A percentile compares a stretch with the other conserved stretches of the same genome.
These are phyloP conservation scores for Microchirus variegatus DNA, from an alignment of 2,797 vertebrate species.

Conservation along the genomic window DNA sequence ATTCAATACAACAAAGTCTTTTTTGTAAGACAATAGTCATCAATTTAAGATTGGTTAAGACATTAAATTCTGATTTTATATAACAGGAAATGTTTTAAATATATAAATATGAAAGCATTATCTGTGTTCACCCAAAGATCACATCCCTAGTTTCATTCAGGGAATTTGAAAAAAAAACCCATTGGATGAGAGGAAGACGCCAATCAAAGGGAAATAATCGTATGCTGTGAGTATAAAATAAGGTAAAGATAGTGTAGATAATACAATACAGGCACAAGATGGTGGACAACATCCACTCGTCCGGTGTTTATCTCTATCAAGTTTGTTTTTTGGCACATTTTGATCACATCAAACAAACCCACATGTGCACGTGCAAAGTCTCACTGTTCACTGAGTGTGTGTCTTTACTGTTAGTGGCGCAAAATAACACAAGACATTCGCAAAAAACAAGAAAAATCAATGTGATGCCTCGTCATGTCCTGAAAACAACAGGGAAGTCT, in stretches of 20 bases:
- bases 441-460: conserved; percentile 46
- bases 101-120: conserved; percentile 73
- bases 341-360: conserved; percentile 26
- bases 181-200: conserved; percentile 42
- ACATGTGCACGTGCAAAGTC: conserved; percentile 63
- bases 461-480: conserved; percentile 6
- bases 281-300: conserved; percentile 35
- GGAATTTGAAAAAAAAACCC: conserved; percentile 55
- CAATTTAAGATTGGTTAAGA: conserved; percentile 46
- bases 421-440: conserved; percentile 14
- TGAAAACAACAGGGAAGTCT: too few species aligned
- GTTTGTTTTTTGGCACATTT: conserved; percentile 51
- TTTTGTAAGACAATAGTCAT: conserved; percentile 34
- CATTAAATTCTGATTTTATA: conserved; percentile 66
- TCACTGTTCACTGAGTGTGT: conserved; percentile 26
- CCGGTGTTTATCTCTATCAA: conserved; percentile 28
- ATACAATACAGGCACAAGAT: conserved; percentile 41
- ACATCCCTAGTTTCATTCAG: conserved; percentile 40
- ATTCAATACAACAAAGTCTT: conserved; percentile 28
- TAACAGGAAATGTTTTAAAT: conserved; percentile 72
- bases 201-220: conserved; percentile 35
- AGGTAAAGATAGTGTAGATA: conserved; percentile 31
- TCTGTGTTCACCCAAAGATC: conserved; percentile 33
- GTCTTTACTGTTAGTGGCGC: conserved; percentile 16
- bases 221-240: conserved; percentile 17